These are phyloP conservation scores for Mellivora capensis DNA, from an alignment of 2,113 vertebrate species.

Conservation along the genomic window DNA sequence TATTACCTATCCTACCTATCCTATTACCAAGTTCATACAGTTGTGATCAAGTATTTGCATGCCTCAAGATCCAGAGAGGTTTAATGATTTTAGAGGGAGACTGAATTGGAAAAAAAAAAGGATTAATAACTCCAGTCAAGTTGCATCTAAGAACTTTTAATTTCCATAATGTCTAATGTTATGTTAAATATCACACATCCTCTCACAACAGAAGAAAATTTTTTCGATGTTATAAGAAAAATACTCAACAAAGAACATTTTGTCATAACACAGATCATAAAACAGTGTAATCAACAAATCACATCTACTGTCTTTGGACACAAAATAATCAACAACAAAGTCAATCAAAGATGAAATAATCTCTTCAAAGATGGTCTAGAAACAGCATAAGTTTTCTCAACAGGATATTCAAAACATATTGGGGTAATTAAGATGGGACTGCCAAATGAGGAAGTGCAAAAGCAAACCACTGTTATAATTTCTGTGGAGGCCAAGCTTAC, in stretches of 20 bases:
- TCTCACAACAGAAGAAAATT: neutral
- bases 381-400: constrained; percentile 31
- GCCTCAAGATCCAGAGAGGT: neutral
- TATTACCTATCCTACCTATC: neutral
- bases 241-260: neutral
- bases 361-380: neutral
- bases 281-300: neutral
- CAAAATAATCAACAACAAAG: neutral
- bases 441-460: neutral
- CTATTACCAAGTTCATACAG: neutral
- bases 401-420: constrained; percentile 1
- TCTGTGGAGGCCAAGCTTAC: neutral
- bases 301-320: neutral
- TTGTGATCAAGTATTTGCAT: neutral
- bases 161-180: neutral
- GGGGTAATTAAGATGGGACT: neutral
- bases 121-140: neutral
- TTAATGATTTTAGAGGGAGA: constrained; percentile 10
- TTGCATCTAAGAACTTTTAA: neutral
- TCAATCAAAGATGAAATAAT: constrained; percentile 11
- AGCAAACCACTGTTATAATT: neutral
- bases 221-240: neutral
- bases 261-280: neutral
- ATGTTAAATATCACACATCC: neutral
- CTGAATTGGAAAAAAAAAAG: neutral